Base-by-base conservation (phyloP, 2,888 invertebrate species). In the Drosophila siamana region DNA sequence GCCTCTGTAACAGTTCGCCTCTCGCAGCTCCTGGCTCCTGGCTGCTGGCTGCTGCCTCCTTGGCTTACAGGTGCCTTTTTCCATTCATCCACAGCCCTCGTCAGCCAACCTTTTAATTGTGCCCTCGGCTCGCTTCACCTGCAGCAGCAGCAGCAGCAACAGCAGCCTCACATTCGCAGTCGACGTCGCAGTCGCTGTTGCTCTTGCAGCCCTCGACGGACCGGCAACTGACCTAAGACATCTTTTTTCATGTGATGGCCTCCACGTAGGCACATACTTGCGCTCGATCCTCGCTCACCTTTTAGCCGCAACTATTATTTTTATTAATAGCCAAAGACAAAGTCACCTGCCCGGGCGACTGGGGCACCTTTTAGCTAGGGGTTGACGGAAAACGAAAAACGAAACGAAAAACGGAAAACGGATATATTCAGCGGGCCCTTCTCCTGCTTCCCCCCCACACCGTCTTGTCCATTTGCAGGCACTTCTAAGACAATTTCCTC, bases 281-380 rank as follows among this genome's bases (percentile, higher is more conserved):
- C 30, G 41, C 33, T 51, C 16, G 30, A 40, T 52, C 44, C 50
- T 36, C 44, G 36, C 13, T 71, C 62, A 74, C 69, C 75, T 80
- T 81, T 79, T 86, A 79, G 87, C 86, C 80, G 63, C 88, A 90
- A 89, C 90, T 89, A 89, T 89, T 90, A 89, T 90, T 87, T 88
- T 90, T 89, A 89, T 89, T 89, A 89, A 89, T 89, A 89, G 89
- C 90, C 80, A 86, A 89, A 89, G 89, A 83, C 86, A 80, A 83
- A 82, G 88, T 89, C 89, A 89, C 89, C 89, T 89, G 89, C 89
- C 76, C 80, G 11, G n/a, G 28, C 11, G 3, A 28, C 28, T 28
- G 2, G 71, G 72, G 72, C 81, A 78, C 82, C 78, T 75, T 75
- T 72, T 50, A 62, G 60, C 85, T 85, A 86, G 74, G 85, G 84